Evolutionary conservation across 1,140 invertebrate species (phyloP).

Genomic region (Temnothorax longispinosus): DNA sequence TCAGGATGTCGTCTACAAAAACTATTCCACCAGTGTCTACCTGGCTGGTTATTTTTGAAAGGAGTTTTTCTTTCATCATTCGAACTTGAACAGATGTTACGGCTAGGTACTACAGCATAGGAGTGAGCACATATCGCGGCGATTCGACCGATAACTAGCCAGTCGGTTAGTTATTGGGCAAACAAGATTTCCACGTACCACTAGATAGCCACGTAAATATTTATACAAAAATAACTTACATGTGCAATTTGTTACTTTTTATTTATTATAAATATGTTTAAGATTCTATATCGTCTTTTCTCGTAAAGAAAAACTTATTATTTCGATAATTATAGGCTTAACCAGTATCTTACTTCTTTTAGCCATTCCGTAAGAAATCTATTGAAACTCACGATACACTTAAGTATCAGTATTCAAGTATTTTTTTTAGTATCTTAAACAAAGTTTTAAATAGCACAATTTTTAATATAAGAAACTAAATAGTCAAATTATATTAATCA

Average conservation of each 20-base stretch:
- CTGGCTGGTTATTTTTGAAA: not conserved
- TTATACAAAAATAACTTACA: not conserved
- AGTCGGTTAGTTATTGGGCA: not conserved
- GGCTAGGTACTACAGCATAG: not conserved
- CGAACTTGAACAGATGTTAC: not conserved
- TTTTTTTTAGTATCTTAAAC: too few relatives aligned
- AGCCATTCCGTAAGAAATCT: not conserved
- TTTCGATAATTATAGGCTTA: too few relatives aligned
- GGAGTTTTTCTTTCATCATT: not conserved
- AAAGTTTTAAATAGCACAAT: too few relatives aligned
- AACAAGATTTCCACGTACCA: not conserved
- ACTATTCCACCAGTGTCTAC: not conserved
- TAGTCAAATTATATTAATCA: too few relatives aligned
- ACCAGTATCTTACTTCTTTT: not conserved
- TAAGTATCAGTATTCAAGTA: too few relatives aligned
- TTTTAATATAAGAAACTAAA: too few relatives aligned
- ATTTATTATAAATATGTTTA: not conserved
- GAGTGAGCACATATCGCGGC: not conserved
- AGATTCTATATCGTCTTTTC: not conserved
- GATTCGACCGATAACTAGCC: not conserved
- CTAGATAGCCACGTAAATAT: not conserved
- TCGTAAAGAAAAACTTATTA: too few relatives aligned
- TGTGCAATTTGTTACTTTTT: not conserved
- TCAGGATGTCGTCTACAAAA: too few relatives aligned
- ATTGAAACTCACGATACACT: not conserved